Evolutionary conservation across 2,888 invertebrate species (phyloP).

Genomic region (Aleiodes alternator): DNA sequence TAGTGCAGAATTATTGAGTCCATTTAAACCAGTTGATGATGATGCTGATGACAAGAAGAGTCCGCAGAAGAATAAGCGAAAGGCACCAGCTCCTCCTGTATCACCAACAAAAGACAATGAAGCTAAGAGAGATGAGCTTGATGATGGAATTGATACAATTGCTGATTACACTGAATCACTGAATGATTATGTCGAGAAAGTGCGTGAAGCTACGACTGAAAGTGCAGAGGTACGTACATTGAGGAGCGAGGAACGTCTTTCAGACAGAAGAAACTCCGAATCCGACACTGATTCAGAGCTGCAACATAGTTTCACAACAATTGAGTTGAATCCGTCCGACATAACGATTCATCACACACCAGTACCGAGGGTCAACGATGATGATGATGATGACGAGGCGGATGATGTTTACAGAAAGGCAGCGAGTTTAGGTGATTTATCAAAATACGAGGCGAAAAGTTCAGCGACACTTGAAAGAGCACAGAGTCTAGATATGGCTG

Average conservation of each 20-base stretch:
- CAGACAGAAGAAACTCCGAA: constrained; percentile 72
- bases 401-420: constrained; percentile 84
- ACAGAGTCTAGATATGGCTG: constrained; percentile 87
- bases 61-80: constrained; percentile 79
- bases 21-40: constrained; percentile 51
- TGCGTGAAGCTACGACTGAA: constrained; percentile 56
- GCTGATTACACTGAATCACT: constrained; percentile 65
- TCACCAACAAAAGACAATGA: constrained; percentile 45
- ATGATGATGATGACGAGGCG: constrained; percentile 76
- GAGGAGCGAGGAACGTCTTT: constrained; percentile 47
- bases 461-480: constrained; percentile 84
- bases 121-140: constrained; percentile 47
- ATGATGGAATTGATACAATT: constrained; percentile 65
- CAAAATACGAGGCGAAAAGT: constrained; percentile 80
- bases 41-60: constrained; percentile 77
- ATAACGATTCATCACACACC: constrained; percentile 85
- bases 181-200: constrained; percentile 61
- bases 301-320: constrained; percentile 78
- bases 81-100: constrained; percentile 83
- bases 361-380: constrained; percentile 72
- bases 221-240: constrained; percentile 49
- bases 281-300: constrained; percentile 77
- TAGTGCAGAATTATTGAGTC: constrained; percentile 63
- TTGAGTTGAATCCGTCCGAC: constrained; percentile 85
- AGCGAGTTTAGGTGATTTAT: constrained; percentile 87